Evolutionary conservation across 2,113 vertebrate species (phyloP).

Genomic region (Notarius lentiginosus): DNA sequence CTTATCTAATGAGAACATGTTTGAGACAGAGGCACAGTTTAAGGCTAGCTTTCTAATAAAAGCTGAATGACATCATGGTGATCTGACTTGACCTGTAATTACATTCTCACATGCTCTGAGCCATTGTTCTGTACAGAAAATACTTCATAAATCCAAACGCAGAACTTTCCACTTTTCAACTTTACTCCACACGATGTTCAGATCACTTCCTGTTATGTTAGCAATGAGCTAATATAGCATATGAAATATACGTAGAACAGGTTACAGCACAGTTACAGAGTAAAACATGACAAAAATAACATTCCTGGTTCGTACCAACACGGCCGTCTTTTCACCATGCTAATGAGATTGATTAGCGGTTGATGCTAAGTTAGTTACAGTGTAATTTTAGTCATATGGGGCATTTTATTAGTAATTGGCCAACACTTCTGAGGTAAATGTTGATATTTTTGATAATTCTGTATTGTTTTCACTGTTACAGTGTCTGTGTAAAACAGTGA

Average conservation of each 20-base stretch:
- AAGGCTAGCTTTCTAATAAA: not conserved
- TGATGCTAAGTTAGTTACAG: not conserved
- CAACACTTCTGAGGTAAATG: not conserved
- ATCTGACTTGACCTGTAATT: slow-evolving; percentile 4
- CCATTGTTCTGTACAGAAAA: not conserved
- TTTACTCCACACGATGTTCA: not conserved
- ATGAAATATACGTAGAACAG: not conserved
- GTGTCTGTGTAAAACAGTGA: not conserved
- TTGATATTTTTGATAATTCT: not conserved
- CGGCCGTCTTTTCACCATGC: not conserved
- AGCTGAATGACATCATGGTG: not conserved
- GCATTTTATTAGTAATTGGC: not conserved
- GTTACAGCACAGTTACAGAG: not conserved
- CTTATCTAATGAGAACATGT: not conserved
- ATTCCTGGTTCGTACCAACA: not conserved
- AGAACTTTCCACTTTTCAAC: not conserved
- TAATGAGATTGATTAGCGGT: not conserved
- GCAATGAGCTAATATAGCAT: not conserved
- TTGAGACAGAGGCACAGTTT: not conserved
- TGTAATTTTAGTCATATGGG: not conserved
- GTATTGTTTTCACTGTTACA: not conserved
- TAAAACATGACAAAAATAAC: not conserved
- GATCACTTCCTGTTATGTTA: not conserved
- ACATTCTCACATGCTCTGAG: not conserved
- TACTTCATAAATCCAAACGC: not conserved